These are phyloP conservation scores for Hirudinaria manillensis DNA, from an alignment of 2,888 invertebrate genomes.

Conservation along the genomic window DNA sequence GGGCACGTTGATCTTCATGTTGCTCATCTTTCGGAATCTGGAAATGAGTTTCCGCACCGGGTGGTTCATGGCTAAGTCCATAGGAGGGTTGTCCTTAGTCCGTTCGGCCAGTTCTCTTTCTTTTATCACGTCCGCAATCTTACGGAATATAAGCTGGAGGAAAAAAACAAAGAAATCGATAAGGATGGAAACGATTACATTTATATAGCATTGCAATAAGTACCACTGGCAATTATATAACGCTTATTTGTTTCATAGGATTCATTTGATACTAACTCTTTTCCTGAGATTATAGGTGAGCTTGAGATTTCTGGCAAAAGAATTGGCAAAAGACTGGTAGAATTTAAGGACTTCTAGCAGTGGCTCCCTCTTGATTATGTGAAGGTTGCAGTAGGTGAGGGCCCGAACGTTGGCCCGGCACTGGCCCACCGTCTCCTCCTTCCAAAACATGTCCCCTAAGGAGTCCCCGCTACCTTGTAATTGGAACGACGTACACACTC, in stretches of 20 bases:
- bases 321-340: slow-evolving; percentile 98
- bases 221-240: too few relatives aligned
- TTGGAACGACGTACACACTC: too few relatives aligned
- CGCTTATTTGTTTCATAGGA: too few relatives aligned
- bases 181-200: neutral
- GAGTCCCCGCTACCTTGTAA: slow-evolving; percentile 88
- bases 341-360: slow-evolving; percentile 87
- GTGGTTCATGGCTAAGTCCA: slow-evolving; percentile 93
- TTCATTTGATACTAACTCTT: slow-evolving; percentile 61
- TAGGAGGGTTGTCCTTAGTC: slow-evolving; percentile 86
- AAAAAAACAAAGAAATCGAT: neutral
- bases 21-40: slow-evolving; percentile 68
- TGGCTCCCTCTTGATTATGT: slow-evolving; percentile 89
- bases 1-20: slow-evolving; percentile 33
- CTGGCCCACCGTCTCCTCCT: slow-evolving; percentile 83
- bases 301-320: slow-evolving; percentile 92
- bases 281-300: slow-evolving; percentile 96
- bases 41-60: slow-evolving; percentile 94
- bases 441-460: slow-evolving; percentile 99
- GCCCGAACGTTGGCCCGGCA: slow-evolving; percentile 98
- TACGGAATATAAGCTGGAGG: slow-evolving; percentile 67
- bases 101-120: slow-evolving; percentile 95
- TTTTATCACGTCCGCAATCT: slow-evolving; percentile 92
- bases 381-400: slow-evolving; percentile 97
- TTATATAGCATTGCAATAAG: too few relatives aligned